Percentiles rank a stretch among this genome's conserved stretches.
Evolutionary conservation across 2,113 vertebrate genomes (phyloP).

Genomic region (Lepus americanus): DNA sequence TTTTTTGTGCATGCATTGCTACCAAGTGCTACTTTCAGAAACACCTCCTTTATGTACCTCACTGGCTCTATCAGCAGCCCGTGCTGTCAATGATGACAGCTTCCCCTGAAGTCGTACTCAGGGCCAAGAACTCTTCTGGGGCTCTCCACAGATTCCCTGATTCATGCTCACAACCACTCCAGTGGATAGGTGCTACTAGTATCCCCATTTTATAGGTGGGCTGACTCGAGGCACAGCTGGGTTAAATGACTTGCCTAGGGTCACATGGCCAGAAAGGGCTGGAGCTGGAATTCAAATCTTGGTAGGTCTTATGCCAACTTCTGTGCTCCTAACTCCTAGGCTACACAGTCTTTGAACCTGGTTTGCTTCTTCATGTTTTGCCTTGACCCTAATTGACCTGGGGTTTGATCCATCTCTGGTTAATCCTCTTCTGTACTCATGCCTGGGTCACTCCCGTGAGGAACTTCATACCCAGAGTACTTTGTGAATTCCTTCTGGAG

Average conservation of each 20-base stretch:
- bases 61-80: neutral
- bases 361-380: neutral
- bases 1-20: neutral
- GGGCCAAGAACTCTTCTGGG: neutral
- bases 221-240: neutral
- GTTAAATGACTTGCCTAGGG: neutral
- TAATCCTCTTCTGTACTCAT: neutral
- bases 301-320: neutral
- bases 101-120: neutral
- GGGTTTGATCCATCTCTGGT: neutral
- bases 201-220: neutral
- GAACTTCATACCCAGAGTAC: neutral
- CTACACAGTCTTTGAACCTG: neutral
- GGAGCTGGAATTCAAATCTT: neutral
- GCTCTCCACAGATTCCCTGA: neutral
- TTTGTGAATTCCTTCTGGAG: neutral
- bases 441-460: neutral
- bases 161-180: neutral
- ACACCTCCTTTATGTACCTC: conserved; percentile 12
- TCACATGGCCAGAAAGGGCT: neutral
- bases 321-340: neutral
- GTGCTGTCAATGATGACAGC: neutral
- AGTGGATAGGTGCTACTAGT: neutral
- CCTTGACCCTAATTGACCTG: neutral
- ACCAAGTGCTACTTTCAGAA: neutral